Evolutionary conservation across 2,113 vertebrate species (phyloP).

Genomic region (Chaenocephalus aceratus): DNA sequence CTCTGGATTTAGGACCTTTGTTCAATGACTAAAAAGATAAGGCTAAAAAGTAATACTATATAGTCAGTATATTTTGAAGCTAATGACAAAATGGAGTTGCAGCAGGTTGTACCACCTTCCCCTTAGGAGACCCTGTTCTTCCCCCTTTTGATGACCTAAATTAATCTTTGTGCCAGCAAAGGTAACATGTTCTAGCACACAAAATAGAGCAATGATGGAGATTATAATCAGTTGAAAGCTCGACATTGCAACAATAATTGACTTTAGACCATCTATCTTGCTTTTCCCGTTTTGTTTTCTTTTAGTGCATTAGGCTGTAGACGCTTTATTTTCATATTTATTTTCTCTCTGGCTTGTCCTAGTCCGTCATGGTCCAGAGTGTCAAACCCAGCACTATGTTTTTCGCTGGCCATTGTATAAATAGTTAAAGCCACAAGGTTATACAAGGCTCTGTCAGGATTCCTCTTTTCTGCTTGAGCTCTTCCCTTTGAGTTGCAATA

Average conservation of each 20-base stretch:
- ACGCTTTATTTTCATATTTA: not conserved
- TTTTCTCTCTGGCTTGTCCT: not conserved
- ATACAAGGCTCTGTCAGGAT: slow-evolving; percentile 45
- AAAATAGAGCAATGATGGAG: not conserved
- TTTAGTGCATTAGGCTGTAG: not conserved
- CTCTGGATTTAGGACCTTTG: not conserved
- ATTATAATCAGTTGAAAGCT: not conserved
- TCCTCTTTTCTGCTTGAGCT: slow-evolving; percentile 44
- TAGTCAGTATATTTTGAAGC: not conserved
- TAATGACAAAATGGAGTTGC: not conserved
- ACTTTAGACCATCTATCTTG: too few relatives aligned
- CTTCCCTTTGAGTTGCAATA: slow-evolving; percentile 36
- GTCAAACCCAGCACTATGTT: slow-evolving; percentile 26
- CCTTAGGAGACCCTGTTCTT: not conserved
- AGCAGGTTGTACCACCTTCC: not conserved
- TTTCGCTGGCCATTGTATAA: slow-evolving; percentile 37
- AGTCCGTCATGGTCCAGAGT: not conserved
- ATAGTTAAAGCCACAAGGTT: slow-evolving; percentile 62
- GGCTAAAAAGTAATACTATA: not conserved
- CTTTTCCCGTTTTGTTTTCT: too few relatives aligned
- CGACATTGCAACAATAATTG: not conserved
- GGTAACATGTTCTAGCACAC: not conserved
- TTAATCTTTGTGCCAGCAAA: not conserved
- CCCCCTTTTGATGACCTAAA: not conserved
- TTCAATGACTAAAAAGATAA: not conserved